Percentiles rank a stretch among this genome's conserved stretches.
These are phyloP conservation scores for Uria aalge DNA, from an alignment of 2,113 vertebrate species.

Conservation along the genomic window DNA sequence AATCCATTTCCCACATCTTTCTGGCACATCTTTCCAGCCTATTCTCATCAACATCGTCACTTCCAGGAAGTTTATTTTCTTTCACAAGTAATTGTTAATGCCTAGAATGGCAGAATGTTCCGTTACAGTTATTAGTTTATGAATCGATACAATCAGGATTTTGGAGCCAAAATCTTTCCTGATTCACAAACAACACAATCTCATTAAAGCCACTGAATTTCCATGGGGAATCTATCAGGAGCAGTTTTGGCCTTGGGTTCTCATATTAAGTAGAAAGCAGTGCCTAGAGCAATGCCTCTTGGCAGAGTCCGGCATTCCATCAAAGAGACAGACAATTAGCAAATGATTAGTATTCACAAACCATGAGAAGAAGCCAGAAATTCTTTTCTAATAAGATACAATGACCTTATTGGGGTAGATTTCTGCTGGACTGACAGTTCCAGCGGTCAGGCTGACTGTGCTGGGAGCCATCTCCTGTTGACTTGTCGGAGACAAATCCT, in stretches of 20 bases:
- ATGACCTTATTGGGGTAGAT: not conserved
- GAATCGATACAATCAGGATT: constrained; percentile 28
- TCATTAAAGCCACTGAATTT: constrained; percentile 14
- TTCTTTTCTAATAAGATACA: not conserved
- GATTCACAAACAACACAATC: not conserved
- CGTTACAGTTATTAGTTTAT: not conserved
- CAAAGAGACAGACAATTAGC: constrained; percentile 13
- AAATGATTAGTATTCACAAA: constrained; percentile 37
- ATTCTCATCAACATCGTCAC: not conserved
- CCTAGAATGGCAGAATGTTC: not conserved
- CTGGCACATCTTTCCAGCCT: not conserved
- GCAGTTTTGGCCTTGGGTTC: not conserved
- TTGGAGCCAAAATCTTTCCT: not conserved
- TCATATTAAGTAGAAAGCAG: constrained; percentile 11
- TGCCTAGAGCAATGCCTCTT: constrained; percentile 25
- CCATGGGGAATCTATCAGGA: not conserved
- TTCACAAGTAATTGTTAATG: not conserved
- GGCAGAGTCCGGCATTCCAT: constrained; percentile 10
- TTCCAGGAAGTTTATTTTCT: constrained; percentile 30
- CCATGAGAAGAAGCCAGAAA: not conserved
- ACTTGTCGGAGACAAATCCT: not conserved
- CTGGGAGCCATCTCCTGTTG: not conserved
- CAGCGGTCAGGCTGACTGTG: not conserved
- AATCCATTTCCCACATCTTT: not conserved
- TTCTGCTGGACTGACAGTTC: not conserved